Conservation (phyloP, 2,113 vertebrate genomes). For the Spea bombifrons region DNA sequence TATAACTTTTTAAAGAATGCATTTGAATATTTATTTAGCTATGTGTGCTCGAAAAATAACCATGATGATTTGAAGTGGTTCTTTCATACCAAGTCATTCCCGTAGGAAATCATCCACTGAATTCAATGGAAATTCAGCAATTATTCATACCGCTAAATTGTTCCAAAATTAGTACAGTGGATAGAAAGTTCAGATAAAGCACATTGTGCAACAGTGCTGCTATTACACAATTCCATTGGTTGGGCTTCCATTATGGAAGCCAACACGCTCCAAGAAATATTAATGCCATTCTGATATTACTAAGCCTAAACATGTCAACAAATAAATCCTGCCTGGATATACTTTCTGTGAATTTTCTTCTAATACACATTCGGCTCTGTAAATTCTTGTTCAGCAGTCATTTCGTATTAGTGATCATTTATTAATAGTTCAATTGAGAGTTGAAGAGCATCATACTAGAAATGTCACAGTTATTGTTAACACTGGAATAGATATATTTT, state of each 20-base stretch:
- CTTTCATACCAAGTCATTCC: slow-evolving; percentile 28
- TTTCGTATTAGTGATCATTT: no score
- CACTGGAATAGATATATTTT: no score
- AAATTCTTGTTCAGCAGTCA: no score
- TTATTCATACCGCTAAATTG: slow-evolving; percentile 37
- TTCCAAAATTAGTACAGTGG: slow-evolving; percentile 29
- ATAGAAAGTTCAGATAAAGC: slow-evolving; percentile 24
- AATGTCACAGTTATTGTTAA: no score
- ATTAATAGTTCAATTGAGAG: no score
- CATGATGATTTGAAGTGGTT: slow-evolving; percentile 26
- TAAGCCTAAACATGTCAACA: no score
- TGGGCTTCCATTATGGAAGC: background rate
- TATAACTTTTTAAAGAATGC: slow-evolving; percentile 9
- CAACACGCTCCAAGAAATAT: background rate
- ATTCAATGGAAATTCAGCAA: slow-evolving; percentile 36
- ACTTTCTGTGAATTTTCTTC: no score
- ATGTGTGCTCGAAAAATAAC: slow-evolving; percentile 8
- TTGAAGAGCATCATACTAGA: no score
- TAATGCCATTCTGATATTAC: background rate
- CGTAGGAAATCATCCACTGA: slow-evolving; percentile 25
- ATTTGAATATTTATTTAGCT: slow-evolving; percentile 21
- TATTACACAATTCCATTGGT: background rate
- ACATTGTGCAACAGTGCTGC: slow-evolving; percentile 1
- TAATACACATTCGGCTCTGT: no score
- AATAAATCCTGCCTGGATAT: no score